Evolutionary conservation across 2,888 invertebrate genomes (phyloP).

Genomic region (Apotomis betuletana): DNA sequence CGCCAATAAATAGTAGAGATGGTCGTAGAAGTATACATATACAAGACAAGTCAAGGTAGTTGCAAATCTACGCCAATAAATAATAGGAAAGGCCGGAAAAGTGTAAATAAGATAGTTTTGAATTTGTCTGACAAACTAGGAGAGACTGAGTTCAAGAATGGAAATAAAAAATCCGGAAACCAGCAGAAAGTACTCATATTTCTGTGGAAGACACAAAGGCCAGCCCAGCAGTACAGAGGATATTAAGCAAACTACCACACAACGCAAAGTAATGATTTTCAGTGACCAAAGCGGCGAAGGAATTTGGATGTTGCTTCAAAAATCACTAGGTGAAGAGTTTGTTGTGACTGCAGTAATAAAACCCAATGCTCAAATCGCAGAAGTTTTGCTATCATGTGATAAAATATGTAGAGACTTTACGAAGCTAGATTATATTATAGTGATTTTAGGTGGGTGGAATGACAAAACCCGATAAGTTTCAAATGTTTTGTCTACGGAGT

Average conservation of each 20-base stretch:
- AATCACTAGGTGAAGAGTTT: background rate
- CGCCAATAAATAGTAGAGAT: too few species aligned
- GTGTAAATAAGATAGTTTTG: too few species aligned
- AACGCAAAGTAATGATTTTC: conserved; percentile 6
- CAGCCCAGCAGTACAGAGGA: too few species aligned
- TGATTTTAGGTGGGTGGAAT: conserved; percentile 6
- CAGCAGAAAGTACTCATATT: too few species aligned
- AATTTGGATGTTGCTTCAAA: background rate
- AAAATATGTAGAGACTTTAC: conserved; percentile 16
- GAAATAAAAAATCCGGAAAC: too few species aligned
- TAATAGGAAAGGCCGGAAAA: too few species aligned
- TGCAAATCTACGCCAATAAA: too few species aligned
- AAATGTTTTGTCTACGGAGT: conserved; percentile 13
- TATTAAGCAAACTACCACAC: background rate
- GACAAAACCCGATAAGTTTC: conserved; percentile 17
- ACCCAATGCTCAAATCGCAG: conserved; percentile 12
- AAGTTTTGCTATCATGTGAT: background rate
- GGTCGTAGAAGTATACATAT: too few species aligned
- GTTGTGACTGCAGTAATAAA: conserved; percentile 8
- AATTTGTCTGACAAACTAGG: too few species aligned
- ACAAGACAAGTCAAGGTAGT: too few species aligned
- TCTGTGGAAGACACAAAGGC: too few species aligned
- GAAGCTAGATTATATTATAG: conserved; percentile 10
- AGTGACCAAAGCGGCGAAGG: conserved; percentile 11
- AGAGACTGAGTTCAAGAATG: too few species aligned